phyloP scores from a whole-genome alignment of 2,888 invertebrate species.

The Carpatolechia fugitivella region DNA sequence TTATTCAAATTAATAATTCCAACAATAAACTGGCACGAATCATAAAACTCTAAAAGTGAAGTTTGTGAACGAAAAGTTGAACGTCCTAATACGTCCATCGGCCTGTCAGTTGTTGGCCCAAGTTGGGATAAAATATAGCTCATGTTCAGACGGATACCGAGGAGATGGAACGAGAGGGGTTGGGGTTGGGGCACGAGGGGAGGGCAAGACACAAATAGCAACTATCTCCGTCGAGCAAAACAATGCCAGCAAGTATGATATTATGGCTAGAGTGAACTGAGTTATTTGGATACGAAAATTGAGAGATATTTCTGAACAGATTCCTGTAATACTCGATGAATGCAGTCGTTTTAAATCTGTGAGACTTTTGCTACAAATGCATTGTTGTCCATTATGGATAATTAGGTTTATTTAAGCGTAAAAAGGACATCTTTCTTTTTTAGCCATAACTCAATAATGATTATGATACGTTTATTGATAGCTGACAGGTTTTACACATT shows the following conservation, averaged over 20 bases:
- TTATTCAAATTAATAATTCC: not conserved
- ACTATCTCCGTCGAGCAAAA: conserved; percentile 71
- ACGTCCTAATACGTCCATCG: conserved; percentile 64
- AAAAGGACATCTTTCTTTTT: too few relatives aligned
- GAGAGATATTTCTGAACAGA: conserved; percentile 18
- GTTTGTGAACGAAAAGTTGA: conserved; percentile 67
- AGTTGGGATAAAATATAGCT: conserved; percentile 76
- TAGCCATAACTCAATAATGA: too few relatives aligned
- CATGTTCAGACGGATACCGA: conserved; percentile 71
- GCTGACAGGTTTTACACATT: too few relatives aligned
- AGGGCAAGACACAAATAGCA: conserved; percentile 73
- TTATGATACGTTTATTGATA: too few relatives aligned
- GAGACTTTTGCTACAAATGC: too few relatives aligned
- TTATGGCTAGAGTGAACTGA: conserved; percentile 50
- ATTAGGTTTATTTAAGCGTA: too few relatives aligned
- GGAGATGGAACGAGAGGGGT: conserved; percentile 37
- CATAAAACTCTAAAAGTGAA: conserved; percentile 26
- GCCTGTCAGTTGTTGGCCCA: conserved; percentile 73
- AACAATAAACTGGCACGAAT: not conserved
- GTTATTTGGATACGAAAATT: conserved; percentile 18
- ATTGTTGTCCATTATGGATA: too few relatives aligned
- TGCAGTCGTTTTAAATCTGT: too few relatives aligned
- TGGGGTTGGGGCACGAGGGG: conserved; percentile 36
- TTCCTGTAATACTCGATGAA: not conserved
- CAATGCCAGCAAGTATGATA: conserved; percentile 74